Percentiles rank a stretch among this genome's conserved stretches.
phyloP scores from a whole-genome alignment of 1,140 invertebrate species.

The Caenorhabditis elegans region DNA sequence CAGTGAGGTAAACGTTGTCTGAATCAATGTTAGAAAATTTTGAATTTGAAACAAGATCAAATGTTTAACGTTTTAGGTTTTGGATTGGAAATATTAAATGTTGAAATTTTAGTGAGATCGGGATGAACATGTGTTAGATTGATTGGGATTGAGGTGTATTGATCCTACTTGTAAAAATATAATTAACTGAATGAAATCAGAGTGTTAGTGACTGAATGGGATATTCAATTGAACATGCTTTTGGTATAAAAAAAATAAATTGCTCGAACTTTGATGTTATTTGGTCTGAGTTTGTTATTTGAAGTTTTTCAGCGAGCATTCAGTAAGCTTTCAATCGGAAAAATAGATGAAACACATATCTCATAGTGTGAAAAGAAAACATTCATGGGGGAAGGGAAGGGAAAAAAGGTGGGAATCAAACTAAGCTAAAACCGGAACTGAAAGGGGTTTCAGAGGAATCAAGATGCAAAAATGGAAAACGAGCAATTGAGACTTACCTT shows the following conservation, averaged over 20 bases:
- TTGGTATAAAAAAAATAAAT: neutral
- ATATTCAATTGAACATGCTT: neutral
- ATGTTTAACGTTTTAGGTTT: neutral
- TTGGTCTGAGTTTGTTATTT: neutral
- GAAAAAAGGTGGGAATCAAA: neutral
- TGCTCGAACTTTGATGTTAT: neutral
- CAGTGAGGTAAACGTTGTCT: constrained; percentile 61
- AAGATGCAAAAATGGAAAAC: neutral
- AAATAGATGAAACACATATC: neutral
- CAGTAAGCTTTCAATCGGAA: constrained; percentile 20
- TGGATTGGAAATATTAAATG: neutral
- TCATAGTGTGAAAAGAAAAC: neutral
- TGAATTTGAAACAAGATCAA: constrained; percentile 13
- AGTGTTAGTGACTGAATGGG: neutral
- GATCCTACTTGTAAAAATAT: neutral
- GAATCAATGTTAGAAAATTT: constrained; percentile 48
- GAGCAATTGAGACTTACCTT: constrained; percentile 52
- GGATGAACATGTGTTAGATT: neutral
- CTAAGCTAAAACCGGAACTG: constrained; percentile 6
- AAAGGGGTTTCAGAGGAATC: neutral
- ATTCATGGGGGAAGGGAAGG: neutral
- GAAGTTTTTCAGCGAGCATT: constrained; percentile 4
- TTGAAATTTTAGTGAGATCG: neutral
- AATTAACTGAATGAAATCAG: neutral
- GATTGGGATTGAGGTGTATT: neutral